Conservation (phyloP, 2,888 invertebrate genomes). For the Arrhopalites spinosus region DNA sequence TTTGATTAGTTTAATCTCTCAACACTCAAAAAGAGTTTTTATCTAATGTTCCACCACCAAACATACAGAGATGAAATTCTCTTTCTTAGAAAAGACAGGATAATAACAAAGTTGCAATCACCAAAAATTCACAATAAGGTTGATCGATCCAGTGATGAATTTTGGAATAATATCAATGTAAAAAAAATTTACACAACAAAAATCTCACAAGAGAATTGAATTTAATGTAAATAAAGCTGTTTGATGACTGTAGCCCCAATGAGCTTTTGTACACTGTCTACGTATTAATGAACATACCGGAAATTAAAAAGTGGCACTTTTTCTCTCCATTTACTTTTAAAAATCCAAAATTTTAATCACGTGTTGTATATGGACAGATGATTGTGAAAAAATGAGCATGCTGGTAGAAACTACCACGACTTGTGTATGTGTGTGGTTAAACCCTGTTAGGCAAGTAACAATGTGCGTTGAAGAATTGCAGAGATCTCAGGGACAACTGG, state of each 20-base stretch:
- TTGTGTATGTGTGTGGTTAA: too few relatives aligned
- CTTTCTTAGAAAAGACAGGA: not conserved
- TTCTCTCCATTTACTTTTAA: too few relatives aligned
- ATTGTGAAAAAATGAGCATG: conserved; percentile 2
- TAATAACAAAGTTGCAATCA: not conserved
- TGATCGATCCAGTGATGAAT: not conserved
- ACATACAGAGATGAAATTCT: not conserved
- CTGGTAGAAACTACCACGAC: not conserved
- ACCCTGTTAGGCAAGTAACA: not conserved
- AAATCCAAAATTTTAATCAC: conserved; percentile 4
- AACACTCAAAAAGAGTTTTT: conserved; percentile 4
- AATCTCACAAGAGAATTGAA: too few relatives aligned
- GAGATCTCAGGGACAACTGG: not conserved
- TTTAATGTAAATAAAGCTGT: too few relatives aligned
- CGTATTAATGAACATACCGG: too few relatives aligned
- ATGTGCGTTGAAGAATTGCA: not conserved
- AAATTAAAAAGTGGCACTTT: not conserved
- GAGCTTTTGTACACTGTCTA: too few relatives aligned
- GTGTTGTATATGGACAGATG: not conserved
- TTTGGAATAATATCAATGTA: too few relatives aligned
- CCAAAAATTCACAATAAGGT: not conserved
- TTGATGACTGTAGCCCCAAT: too few relatives aligned
- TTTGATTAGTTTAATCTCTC: conserved; percentile 14
- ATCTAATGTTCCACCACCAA: too few relatives aligned
- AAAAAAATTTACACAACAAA: too few relatives aligned